A percentile compares a stretch with the other conserved stretches of the same genome.
These are phyloP conservation scores for Xerus rutilus DNA, from an alignment of 2,797 vertebrate species.

Conservation along the genomic window DNA sequence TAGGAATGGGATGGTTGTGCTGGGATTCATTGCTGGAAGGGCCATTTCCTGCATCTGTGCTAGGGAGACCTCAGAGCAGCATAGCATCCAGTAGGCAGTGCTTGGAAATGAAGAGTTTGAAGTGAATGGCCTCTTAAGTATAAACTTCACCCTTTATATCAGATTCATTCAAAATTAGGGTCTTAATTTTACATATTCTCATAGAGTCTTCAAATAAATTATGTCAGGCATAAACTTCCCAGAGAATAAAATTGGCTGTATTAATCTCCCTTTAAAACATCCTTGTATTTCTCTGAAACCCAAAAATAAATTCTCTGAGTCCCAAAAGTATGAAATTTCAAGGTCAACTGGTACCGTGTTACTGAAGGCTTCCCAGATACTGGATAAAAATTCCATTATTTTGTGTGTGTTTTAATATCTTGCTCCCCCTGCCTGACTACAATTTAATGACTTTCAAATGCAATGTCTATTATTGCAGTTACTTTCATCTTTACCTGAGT, in stretches of 20 bases:
- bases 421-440: conserved; percentile 30
- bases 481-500: conserved; percentile 75
- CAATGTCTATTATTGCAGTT: neutral
- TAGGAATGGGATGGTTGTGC: neutral
- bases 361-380: conserved; percentile 31
- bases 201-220: conserved; percentile 36
- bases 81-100: too few species aligned
- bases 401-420: neutral
- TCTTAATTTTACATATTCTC: conserved; percentile 27
- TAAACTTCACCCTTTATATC: neutral
- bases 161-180: neutral
- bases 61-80: neutral
- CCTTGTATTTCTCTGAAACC: conserved; percentile 39
- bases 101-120: neutral
- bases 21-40: accelerated
- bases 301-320: conserved; percentile 53
- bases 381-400: conserved; percentile 65
- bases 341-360: neutral
- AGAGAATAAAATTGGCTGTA: neutral
- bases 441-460: conserved; percentile 71
- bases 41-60: neutral
- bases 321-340: conserved; percentile 49
- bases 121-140: neutral
- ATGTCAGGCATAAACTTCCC: neutral
- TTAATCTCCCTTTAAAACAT: conserved; percentile 47